Evolutionary conservation across 2,888 invertebrate genomes (phyloP), one percentile per base, ranked within the genome.

Genomic region (Operophtera brumata): DNA sequence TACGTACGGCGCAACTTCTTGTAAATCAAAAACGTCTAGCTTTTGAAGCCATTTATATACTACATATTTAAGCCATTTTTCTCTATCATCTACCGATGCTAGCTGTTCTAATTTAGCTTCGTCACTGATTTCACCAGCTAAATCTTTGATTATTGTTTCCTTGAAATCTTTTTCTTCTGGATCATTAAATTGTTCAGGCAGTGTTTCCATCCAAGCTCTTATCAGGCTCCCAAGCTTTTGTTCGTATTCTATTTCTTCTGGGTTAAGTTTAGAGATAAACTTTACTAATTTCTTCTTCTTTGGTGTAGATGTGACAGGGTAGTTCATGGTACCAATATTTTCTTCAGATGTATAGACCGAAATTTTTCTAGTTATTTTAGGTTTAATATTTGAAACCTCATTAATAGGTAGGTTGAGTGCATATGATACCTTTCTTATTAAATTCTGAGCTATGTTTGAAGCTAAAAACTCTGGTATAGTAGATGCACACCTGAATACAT

Each of bases 51-150:
- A 82, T 67, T 72, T 71, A 6, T 65, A 65, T 41, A 78, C 65
- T n/a, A 70, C 61, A 32, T 72, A 75, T 13, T 59, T 61, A 12
- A 70, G 58, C 49, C 67, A 62, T 20, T 70, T 67, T 12, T 73
- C 69, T 6, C 42, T 51, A n/a, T 62, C 54, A 44, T 61, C 28
- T 6, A 67, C 58, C 35, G 71, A 64, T 9, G 65, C 57, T 35
- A 76, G 35, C 54, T 80, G 77, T 26, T 67, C 68, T 37, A 73
- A 39, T 55, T 77, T 80, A 3, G 60, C 55, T 51, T 71, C 64
- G 49, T 78, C 79, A 57, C 71, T 67, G n/a, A 82, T 63, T 6
- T 76, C 74, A 6, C 72, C 73, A 13, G 78, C 73, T 55, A 82
- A 67, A 57, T 82, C 78, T 39, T 66, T 59, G 1, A 78, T 69